Base-by-base conservation (phyloP, 2,113 vertebrate species). In the Picathartes gymnocephalus region DNA sequence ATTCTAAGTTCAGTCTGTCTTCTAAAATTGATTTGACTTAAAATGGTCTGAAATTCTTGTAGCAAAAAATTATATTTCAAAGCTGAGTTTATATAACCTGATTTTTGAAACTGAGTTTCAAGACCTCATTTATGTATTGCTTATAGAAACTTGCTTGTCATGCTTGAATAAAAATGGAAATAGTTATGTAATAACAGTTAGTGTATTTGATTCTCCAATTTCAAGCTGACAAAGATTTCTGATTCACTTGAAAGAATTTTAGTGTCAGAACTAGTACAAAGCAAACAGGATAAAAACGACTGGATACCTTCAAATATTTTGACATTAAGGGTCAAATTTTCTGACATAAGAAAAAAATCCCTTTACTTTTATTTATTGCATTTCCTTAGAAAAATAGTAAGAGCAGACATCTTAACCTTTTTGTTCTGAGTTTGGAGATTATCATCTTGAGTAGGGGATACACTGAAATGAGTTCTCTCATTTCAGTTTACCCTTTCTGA, bases 151-250 rank as follows among this genome's bases (percentile, higher is more conserved):
- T 54, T 62, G 24, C 47, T 72, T 84, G 44, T 62, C 37, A 45
- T 62, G 48, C 74, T 82, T 88, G 85, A 82, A 85, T 66, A 65
- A 93, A 82, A 96, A 37, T 39, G 16, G 39, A 89, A 73, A 39
- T 53, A 50, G 42, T 80, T 90, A 54, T 2, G 3, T 72, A 92
- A 88, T 70, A 83, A 83, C 50, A 79, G 64, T 79, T 89, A 69
- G 50, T 85, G 17, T 94, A 62, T 71, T 78, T 68, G 76, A 24
- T 74, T 65, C 53, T 92, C 35, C 69, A 88, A 5, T 96, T 92
- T 85, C 44, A 47, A 51, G 31, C 58, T 70, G 78, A 90, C 48
- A 77, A 94, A 95, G 70, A 51, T 93, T 96, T 90, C 54, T 93
- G 13, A 30, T 97, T 93, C 57, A 60, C n/a, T 81, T 86, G 83